A percentile compares a stretch with the other conserved stretches of the same genome.
Conservation (phyloP, 2,888 invertebrate species). For the Plusia festucae region DNA sequence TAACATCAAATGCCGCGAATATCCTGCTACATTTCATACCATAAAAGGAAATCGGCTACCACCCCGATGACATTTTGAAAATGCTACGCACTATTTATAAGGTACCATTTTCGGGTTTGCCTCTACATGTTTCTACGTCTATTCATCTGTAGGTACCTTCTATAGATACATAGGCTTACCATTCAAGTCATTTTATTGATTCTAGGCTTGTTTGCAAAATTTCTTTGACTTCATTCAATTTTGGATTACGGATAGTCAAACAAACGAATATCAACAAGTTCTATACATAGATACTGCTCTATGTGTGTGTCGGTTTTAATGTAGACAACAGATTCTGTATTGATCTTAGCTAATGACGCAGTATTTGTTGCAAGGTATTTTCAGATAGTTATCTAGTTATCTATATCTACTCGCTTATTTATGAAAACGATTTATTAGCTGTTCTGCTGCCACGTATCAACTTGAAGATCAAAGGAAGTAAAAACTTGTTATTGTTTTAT, state of each 20-base stretch:
- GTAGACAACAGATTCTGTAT: slow-evolving; percentile 12
- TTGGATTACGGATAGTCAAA: neutral
- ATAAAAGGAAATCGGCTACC: slow-evolving; percentile 10
- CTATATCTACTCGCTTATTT: slow-evolving; percentile 12
- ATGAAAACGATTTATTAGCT: slow-evolving; percentile 5
- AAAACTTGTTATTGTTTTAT: neutral
- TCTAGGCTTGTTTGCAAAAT: no score
- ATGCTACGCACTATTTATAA: slow-evolving; percentile 13
- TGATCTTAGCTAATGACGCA: slow-evolving; percentile 25
- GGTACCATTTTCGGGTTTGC: neutral
- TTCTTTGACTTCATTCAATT: neutral
- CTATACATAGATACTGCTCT: neutral
- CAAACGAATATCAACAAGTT: neutral
- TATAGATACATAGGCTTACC: neutral
- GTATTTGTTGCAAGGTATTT: slow-evolving; percentile 30
- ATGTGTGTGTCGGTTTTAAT: neutral
- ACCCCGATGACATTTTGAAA: slow-evolving; percentile 6
- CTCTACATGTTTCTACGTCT: neutral
- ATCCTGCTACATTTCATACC: slow-evolving; percentile 32
- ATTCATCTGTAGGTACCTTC: neutral
- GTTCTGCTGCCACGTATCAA: neutral
- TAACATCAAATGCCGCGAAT: slow-evolving; percentile 63
- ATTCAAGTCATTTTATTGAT: no score
- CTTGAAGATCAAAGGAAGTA: neutral
- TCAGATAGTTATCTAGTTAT: slow-evolving; percentile 14